Evolutionary conservation across 2,888 invertebrate genomes (phyloP).

Genomic region (Clivina fossor): DNA sequence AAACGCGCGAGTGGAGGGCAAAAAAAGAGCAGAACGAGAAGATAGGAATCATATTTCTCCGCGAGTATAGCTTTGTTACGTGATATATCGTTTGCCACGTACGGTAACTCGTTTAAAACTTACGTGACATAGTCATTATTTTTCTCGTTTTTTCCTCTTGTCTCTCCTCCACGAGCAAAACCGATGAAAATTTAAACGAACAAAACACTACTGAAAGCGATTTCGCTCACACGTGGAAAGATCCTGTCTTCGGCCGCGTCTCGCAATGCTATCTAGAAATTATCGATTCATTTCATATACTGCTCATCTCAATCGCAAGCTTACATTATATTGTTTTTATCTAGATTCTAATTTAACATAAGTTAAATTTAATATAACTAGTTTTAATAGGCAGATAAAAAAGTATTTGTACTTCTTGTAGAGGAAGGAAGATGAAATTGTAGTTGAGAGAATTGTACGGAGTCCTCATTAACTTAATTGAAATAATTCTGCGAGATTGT

Average conservation of each 20-base stretch:
- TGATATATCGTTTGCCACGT: constrained; percentile 33
- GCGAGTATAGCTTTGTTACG: constrained; percentile 32
- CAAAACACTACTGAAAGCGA: constrained; percentile 4
- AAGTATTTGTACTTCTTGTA: too few species aligned
- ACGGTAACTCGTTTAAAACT: constrained; percentile 32
- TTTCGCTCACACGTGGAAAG: constrained; percentile 5
- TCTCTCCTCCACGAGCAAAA: constrained; percentile 1
- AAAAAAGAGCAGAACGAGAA: neutral
- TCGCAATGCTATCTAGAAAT: constrained; percentile 21
- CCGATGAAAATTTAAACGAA: constrained; percentile 29
- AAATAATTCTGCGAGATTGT: too few species aligned
- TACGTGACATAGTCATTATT: constrained; percentile 33
- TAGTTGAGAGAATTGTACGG: too few species aligned
- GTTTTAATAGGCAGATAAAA: too few species aligned
- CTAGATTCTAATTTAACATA: too few species aligned
- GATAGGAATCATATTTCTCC: constrained; percentile 26
- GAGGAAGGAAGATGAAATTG: too few species aligned
- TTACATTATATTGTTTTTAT: too few species aligned
- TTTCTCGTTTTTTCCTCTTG: constrained; percentile 22
- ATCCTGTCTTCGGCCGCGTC: constrained; percentile 20
- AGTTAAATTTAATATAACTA: too few species aligned
- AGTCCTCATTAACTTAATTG: too few species aligned
- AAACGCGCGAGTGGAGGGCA: neutral
- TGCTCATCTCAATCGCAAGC: too few species aligned
- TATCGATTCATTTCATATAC: constrained; percentile 26